These are phyloP conservation scores for Amia ocellicauda DNA, from an alignment of 2,113 vertebrate genomes.

Conservation along the genomic window DNA sequence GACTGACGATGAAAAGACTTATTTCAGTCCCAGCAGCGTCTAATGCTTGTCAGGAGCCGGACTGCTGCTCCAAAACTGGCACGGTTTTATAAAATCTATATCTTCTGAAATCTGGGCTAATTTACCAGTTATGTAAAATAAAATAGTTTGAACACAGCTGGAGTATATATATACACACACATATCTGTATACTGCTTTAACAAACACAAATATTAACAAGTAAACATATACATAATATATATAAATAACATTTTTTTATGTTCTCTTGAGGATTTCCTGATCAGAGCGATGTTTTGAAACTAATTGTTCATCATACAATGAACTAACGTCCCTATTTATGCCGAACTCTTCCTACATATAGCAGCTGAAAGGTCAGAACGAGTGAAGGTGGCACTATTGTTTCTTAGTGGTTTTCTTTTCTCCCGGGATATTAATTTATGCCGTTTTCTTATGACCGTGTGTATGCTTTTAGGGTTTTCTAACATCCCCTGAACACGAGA, in stretches of 20 bases:
- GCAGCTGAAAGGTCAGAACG: background rate
- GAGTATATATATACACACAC: background rate
- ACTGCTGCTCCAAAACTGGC: background rate
- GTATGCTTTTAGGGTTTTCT: background rate
- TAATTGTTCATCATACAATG: constrained; percentile 10
- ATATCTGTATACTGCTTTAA: background rate
- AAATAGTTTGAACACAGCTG: background rate
- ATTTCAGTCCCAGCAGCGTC: constrained; percentile 3
- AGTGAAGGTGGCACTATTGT: background rate
- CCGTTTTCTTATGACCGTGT: background rate
- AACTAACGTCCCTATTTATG: background rate
- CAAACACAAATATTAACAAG: no score
- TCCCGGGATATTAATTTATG: background rate
- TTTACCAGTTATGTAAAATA: background rate
- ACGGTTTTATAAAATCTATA: background rate
- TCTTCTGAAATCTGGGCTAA: background rate
- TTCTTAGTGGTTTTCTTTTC: no score
- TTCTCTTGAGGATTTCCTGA: constrained; percentile 10
- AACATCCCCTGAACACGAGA: background rate
- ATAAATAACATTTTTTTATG: background rate
- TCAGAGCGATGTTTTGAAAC: constrained; percentile 7
- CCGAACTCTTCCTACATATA: background rate
- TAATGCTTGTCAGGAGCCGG: constrained; percentile 5
- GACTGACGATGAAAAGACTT: constrained; percentile 7
- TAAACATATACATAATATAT: no score